phyloP scores from a whole-genome alignment of 2,797 vertebrate genomes.

The Euthynnus affinis region DNA sequence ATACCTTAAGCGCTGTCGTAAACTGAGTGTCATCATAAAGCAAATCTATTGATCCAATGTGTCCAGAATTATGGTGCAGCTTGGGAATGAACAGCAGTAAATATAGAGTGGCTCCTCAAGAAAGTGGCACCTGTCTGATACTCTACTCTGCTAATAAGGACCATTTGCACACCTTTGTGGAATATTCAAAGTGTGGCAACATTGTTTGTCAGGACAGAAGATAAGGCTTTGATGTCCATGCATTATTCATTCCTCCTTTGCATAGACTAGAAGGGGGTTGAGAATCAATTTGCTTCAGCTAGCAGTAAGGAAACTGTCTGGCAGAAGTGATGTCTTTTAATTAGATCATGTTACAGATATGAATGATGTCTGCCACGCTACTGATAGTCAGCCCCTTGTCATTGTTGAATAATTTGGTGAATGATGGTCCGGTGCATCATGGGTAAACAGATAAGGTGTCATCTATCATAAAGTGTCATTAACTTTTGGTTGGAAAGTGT shows the following conservation, averaged over 20 bases:
- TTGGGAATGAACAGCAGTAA: slow-evolving; percentile 51
- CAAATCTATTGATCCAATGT: slow-evolving; percentile 59
- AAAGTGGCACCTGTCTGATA: slow-evolving; percentile 66
- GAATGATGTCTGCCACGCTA: slow-evolving; percentile 72
- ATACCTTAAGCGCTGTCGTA: slow-evolving; percentile 61
- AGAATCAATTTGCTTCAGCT: slow-evolving; percentile 78
- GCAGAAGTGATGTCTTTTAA: slow-evolving; percentile 81
- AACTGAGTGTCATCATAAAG: slow-evolving; percentile 49
- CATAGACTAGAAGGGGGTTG: slow-evolving; percentile 53
- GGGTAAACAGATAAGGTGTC: slow-evolving; percentile 76
- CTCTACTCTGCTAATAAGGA: slow-evolving; percentile 62
- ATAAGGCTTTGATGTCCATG: slow-evolving; percentile 79
- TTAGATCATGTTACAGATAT: slow-evolving; percentile 82
- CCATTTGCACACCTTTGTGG: slow-evolving; percentile 69
- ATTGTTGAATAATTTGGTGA: slow-evolving; percentile 63
- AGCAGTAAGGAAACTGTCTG: slow-evolving; percentile 75
- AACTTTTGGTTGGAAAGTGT: slow-evolving; percentile 53
- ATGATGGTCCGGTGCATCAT: slow-evolving; percentile 69
- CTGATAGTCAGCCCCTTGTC: slow-evolving; percentile 67
- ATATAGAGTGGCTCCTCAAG: slow-evolving; percentile 50
- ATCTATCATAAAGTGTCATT: slow-evolving; percentile 70
- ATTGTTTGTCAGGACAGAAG: slow-evolving; percentile 81
- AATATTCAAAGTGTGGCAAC: slow-evolving; percentile 75
- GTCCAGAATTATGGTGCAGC: slow-evolving; percentile 42
- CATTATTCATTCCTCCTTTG: slow-evolving; percentile 82